phyloP scores from a whole-genome alignment of 2,888 invertebrate genomes.

The Volucella inflata region DNA sequence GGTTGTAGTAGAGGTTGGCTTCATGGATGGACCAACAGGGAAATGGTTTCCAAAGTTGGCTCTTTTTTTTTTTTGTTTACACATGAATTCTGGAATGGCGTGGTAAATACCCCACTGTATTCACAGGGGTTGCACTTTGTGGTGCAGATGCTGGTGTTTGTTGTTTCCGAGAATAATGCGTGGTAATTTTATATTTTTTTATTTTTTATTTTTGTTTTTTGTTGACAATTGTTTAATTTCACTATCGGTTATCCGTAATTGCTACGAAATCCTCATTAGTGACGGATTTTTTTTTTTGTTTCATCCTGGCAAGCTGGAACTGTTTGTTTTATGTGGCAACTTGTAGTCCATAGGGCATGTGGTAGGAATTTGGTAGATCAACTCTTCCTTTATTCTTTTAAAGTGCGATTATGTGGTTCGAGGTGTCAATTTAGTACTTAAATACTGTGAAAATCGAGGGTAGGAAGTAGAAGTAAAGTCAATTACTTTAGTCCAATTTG shows the following conservation, averaged over 20 bases:
- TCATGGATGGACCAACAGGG: not conserved
- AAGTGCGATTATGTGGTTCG: too few species aligned
- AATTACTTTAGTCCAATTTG: too few species aligned
- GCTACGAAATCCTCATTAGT: conserved; percentile 38
- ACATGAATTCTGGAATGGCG: conserved; percentile 13
- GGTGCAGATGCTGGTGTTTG: conserved; percentile 1
- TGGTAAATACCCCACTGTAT: not conserved
- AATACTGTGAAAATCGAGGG: too few species aligned
- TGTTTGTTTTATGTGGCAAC: not conserved
- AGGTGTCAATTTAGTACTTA: too few species aligned
- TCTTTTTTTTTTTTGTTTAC: conserved; percentile 41
- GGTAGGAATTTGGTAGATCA: too few species aligned
- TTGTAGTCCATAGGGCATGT: not conserved
- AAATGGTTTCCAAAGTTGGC: conserved; percentile 5
- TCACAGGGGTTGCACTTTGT: conserved; percentile 19
- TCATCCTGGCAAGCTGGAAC: not conserved
- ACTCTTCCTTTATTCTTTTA: too few species aligned
- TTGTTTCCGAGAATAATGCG: conserved; percentile 10
- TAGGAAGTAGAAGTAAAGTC: too few species aligned
- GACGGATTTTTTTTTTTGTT: not conserved
- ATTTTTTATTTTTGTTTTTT: conserved; percentile 29
- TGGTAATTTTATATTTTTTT: conserved; percentile 5
- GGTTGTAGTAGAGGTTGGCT: not conserved
- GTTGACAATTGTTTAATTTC: conserved; percentile 49
- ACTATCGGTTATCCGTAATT: conserved; percentile 51